Evolutionary conservation across 2,888 invertebrate species (phyloP), one percentile per base, ranked within the genome.

Genomic region (Drosophila leonis): DNA sequence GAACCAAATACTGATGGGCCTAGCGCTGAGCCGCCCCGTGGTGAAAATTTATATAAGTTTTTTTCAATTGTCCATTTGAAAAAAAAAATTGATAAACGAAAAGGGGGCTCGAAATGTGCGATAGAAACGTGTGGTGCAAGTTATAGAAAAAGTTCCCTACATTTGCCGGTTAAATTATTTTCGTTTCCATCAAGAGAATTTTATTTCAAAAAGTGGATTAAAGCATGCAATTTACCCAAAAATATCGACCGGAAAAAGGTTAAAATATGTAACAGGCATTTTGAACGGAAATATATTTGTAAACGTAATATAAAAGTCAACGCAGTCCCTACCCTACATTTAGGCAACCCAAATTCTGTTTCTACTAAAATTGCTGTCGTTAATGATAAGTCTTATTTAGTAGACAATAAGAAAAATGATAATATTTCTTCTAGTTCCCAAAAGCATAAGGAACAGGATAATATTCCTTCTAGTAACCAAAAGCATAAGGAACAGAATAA

Each of bases 1-100:
- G 70, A 80, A 78, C 64, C 80, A 78, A 85, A 80, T 79, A 82
- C 88, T 87, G 90, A 85, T 57, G 68, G 66, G 66, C 51, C 27
- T 60, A 46, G 27, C 10, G 48, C 56, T 31, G 66, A 18, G 41
- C 18, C 67, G 20, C 24, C 24, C 56, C 52, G n/a, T n/a, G 27
- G 44, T 18, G 56, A 33, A 33, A 33, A 33, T 12, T 12, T 33
- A 4, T 33, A 33, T 33, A 33, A 33, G 12, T 33, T 12, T 33
- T 33, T 33, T 33, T 33, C 33, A 33, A 33, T 33, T 33, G 12
- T 33, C 33, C 4, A 33, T 33, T 0, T 24, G 24, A 24, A 24
- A 24, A 24, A 24, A 24, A 24, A 24, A 24, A 24, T 4, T 3
- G 2, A 24, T 2, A 24, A 24, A 24, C 4, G n/a, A n/a, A n/a